Base-by-base conservation (phyloP, 2,888 invertebrate species). In the Dioctria linearis region DNA sequence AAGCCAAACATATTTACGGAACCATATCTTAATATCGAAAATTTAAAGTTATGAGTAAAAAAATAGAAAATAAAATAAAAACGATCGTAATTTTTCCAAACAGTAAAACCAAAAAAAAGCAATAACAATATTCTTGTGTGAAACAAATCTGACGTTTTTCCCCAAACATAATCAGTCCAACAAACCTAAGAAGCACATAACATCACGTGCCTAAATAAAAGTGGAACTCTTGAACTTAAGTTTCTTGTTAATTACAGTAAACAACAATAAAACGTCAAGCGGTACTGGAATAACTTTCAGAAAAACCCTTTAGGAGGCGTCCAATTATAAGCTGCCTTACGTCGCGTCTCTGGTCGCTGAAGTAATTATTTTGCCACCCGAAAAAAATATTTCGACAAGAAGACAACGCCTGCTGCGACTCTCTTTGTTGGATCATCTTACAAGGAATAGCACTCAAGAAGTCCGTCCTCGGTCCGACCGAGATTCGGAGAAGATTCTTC, bases 371-470 rank as follows among this genome's bases (percentile, higher is more conserved):
- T 46, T 63, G 49, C 63, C 76, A 63, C 76, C 51, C 13, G 76
- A 61, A 76, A 76, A 61, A 76, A 61, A 40, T 63, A 63, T 63
- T 76, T 63, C 76, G 76, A 76, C 63, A 76, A 73, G 73, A 2
- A 11, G 43, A 43, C 57, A 75, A 57, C 76, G 49, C 61, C 76
- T 43, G 6, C 40, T 39, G 46, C 61, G 61, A n/a, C 42, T 61
- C 51, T 76, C 42, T 73, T 76, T 43, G 76, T 43, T 63, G 63
- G n/a, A 9, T n/a, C 63, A 43, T n/a, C 61, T 37, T 63, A 37
- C 25, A 25, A 25, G 25, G 42, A 40, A 71, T 25, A 25, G 25
- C 25, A 25, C 25, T 25, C 25, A 25, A 25, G 25, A 25, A 25
- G 25, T 25, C 25, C 25, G 25, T 25, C 25, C 25, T 2, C 25